phyloP scores from a whole-genome alignment of 2,888 invertebrate species.

The Masnerella sp. region DNA sequence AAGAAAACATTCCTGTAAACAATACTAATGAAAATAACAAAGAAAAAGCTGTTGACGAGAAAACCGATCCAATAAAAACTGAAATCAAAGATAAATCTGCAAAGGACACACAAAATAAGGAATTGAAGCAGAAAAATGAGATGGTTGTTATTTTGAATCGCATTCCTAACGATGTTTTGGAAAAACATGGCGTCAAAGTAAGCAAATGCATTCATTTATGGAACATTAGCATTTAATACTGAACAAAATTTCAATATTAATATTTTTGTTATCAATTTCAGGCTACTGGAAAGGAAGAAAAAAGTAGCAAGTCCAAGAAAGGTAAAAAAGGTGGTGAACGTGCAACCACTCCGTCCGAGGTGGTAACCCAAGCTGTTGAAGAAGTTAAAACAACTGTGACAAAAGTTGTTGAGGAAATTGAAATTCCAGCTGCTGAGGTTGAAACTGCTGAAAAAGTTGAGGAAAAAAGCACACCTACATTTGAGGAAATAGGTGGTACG shows the following conservation, averaged over 20 bases:
- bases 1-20: conserved; percentile 77
- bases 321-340: conserved; percentile 66
- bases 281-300: conserved; percentile 68
- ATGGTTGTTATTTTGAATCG: conserved; percentile 73
- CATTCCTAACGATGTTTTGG: conserved; percentile 67
- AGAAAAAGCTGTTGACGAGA: conserved; percentile 78
- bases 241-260: too few relatives aligned
- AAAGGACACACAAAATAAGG: conserved; percentile 79
- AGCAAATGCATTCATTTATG: background rate
- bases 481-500: conserved; percentile 82
- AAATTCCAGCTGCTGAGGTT: conserved; percentile 61
- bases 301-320: conserved; percentile 77
- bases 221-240: too few relatives aligned
- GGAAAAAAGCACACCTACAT: conserved; percentile 74
- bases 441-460: conserved; percentile 65
- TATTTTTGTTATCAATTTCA: too few relatives aligned
- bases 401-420: conserved; percentile 65
- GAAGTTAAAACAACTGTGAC: conserved; percentile 63
- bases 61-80: conserved; percentile 74
- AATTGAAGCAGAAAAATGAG: conserved; percentile 77
- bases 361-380: conserved; percentile 61
- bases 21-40: conserved; percentile 76
- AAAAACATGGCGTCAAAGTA: conserved; percentile 67
- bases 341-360: conserved; percentile 29
- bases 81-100: conserved; percentile 78